Conservation (phyloP, 23 tunicate genomes). For the Halocynthia roretzi region DNA sequence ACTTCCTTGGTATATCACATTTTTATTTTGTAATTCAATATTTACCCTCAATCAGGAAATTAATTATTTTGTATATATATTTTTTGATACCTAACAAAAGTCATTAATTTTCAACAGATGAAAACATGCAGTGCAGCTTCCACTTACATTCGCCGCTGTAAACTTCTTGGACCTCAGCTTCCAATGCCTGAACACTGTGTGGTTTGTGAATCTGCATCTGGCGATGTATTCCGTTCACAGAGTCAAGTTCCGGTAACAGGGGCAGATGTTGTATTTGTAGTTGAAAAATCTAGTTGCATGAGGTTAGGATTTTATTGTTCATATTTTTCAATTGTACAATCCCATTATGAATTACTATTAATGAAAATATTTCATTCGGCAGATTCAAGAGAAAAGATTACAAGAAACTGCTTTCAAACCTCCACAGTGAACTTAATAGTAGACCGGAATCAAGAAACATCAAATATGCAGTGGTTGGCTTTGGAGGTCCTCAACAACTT, state of each 20-base stretch:
- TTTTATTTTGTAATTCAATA: too few species aligned
- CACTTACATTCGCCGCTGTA: conserved; percentile 62
- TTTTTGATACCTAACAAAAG: not conserved
- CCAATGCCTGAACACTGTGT: conserved; percentile 55
- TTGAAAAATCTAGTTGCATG: conserved; percentile 66
- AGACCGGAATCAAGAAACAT: conserved; percentile 6
- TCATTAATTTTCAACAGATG: conserved; percentile 14
- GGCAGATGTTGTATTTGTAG: conserved; percentile 62
- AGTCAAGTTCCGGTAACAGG: conserved; percentile 19
- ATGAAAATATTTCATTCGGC: not conserved
- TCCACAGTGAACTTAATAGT: not conserved
- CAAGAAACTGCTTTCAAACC: conserved; percentile 1
- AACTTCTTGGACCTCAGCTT: conserved; percentile 46
- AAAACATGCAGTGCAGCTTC: conserved; percentile 43
- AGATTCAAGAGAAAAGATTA: conserved; percentile 27
- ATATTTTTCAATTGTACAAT: not conserved
- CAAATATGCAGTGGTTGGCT: conserved; percentile 62
- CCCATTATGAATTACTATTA: not conserved
- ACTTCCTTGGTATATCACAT: too few species aligned
- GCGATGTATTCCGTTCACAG: conserved; percentile 22
- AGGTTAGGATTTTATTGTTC: conserved; percentile 13
- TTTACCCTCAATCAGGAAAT: not conserved
- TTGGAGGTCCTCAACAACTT: conserved; percentile 70
- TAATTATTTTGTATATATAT: not conserved
- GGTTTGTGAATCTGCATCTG: conserved; percentile 32